Evolutionary conservation across 2,797 vertebrate genomes (phyloP), one percentile per base, ranked within the genome.

Genomic region (Miichthys miiuy): DNA sequence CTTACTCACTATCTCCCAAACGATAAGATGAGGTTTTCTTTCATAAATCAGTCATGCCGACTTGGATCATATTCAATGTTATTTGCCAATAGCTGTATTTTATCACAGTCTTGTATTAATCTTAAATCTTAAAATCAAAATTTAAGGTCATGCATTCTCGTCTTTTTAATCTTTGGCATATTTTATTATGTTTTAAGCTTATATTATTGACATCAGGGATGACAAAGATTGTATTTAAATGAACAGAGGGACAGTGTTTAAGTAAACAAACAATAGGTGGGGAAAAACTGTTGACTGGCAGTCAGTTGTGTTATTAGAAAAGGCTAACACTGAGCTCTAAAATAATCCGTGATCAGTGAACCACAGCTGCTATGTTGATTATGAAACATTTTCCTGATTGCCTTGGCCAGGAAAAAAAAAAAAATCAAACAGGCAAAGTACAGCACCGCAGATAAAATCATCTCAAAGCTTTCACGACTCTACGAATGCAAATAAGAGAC

Each of bases 351-450:
- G 54, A 79, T 69, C 80, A 75, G 71, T 74, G 78, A 89, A 68
- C 72, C 79, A 62, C 11, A 30, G 48, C 21, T 1, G 74, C 48
- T 50, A 42, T 52, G 77, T 27, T 73, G 75, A 86, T 87, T 80
- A 84, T 65, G 64, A 85, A 75, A 75, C 79, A 83, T 76, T 86
- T 81, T 61, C 57, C 61, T 77, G 71, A 91, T 88, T 88, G 62
- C 67, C 44, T 77, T 46, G 21, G 23, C 3, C 44, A 62, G n/a
- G 47, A 13, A 42, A 69, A 71, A 64, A 21, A 5, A 6, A 10
- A 13, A 52, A 23, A 52, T 16, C 8, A 54, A 54, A 54, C 10
- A 8, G 23, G 30, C 44, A 79, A 77, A 66, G 23, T 48, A 50
- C 58, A 75, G 25, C 60, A 57, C 2, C 7, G 61, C 16, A 52